phyloP scores from a whole-genome alignment of 1,140 invertebrate genomes.

The Neodiprion fabricii region DNA sequence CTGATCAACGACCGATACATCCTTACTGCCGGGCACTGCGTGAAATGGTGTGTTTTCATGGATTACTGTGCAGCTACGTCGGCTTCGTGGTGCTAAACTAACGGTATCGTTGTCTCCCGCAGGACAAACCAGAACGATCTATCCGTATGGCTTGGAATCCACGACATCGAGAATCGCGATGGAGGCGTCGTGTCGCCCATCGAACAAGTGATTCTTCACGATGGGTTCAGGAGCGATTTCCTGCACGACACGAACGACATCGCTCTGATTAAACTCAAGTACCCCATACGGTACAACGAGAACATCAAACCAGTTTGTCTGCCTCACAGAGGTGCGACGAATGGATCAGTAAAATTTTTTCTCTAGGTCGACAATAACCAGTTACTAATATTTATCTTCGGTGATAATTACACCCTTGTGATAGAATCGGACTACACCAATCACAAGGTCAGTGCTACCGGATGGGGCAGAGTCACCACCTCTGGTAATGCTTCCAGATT shows the following conservation, averaged over 20 bases:
- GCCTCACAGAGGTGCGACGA: conserved; percentile 54
- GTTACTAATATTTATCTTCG: neutral
- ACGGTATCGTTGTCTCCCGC: conserved; percentile 17
- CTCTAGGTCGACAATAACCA: neutral
- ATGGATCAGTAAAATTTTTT: neutral
- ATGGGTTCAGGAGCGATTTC: conserved; percentile 56
- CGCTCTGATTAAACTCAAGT: conserved; percentile 62
- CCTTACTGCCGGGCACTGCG: conserved; percentile 70
- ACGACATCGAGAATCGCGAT: conserved; percentile 46
- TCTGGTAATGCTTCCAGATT: conserved; percentile 60
- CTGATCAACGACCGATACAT: conserved; percentile 68
- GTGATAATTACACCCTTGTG: conserved; percentile 12
- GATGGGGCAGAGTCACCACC: conserved; percentile 67
- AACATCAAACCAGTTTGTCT: conserved; percentile 65
- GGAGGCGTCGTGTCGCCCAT: conserved; percentile 52
- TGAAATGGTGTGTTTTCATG: conserved; percentile 56
- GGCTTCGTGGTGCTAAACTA: conserved; percentile 8
- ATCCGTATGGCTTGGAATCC: conserved; percentile 59
- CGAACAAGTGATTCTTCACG: conserved; percentile 51
- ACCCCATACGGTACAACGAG: conserved; percentile 52
- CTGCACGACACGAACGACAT: conserved; percentile 67
- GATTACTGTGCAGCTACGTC: neutral
- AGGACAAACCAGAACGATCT: conserved; percentile 55
- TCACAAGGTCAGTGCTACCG: conserved; percentile 63
- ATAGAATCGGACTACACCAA: conserved; percentile 55